Base-by-base conservation (phyloP, 2,888 invertebrate genomes). In the Pelosia muscerda region DNA sequence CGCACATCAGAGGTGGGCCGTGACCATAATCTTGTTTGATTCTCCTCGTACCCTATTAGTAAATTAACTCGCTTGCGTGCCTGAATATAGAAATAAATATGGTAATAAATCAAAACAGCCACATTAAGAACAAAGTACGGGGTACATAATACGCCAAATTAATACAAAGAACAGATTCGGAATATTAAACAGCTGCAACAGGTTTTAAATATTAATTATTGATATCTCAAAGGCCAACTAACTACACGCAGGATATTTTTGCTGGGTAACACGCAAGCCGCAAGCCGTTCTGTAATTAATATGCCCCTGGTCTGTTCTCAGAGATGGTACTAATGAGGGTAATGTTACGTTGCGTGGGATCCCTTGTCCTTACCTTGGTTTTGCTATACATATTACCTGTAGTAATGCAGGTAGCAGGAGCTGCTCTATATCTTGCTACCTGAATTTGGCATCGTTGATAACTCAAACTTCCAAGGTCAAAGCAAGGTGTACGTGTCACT, bases 141-240 rank as follows among this genome's bases (percentile, higher is more conserved):
- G 49, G 42, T 42, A 0, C 13, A 42, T 42, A 42, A 19, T 19
- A 42, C 1, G 49, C 11, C 15, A 25, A 15, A 55, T 55, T 23
- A 55, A 23, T 23, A 55, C 25, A 25, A 42, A 25, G 4, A 25
- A 23, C 10, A n/a, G 42, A 25, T n/a, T 10, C 31, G 31, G 11
- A 58, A 31, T 58, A 58, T n/a, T 61, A 49, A n/a, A 61, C 26
- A 22, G 49, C 11, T 49, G 25, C 61, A 42, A 61, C 61, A 61
- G 26, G 60, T 60, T 42, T 23, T 42, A 38, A 15, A 23, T 26
- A 42, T 25, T n/a, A 61, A 28, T 28, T 53, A 38, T 38, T 25
- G 23, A 5, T 59, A 8, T 15, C 42, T 38, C 23, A 15, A 38
- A 38, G 38, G 25, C 19, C 38, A 25, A 38, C 34, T 23, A 38